Percentiles rank a stretch among this genome's conserved stretches.
Evolutionary conservation across 2,797 vertebrate genomes (phyloP).

Genomic region (Mionectes olivaceus): DNA sequence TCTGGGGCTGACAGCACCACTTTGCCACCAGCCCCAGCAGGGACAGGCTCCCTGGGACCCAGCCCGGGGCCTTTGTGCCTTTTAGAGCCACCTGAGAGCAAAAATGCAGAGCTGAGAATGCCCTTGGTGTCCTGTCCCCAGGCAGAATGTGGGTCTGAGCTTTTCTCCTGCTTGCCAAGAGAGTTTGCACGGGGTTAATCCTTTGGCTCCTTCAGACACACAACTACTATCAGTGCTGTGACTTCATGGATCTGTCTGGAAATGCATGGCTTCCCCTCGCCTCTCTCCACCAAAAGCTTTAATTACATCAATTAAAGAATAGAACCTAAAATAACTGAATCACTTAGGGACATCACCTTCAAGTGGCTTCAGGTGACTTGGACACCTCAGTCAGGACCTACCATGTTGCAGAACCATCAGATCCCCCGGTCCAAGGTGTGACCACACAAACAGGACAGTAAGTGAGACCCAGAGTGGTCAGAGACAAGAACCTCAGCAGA

Average conservation of each 20-base stretch:
- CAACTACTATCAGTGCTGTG: background rate
- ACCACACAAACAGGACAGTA: background rate
- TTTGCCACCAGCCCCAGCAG: background rate
- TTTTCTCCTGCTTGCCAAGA: background rate
- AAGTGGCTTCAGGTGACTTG: background rate
- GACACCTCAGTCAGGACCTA: background rate
- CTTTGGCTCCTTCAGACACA: background rate
- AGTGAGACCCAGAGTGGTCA: background rate
- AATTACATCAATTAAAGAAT: background rate
- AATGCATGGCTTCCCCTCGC: background rate
- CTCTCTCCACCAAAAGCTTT: background rate
- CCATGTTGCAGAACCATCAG: background rate
- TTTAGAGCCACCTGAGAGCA: background rate
- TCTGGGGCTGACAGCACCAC: background rate
- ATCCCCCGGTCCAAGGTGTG: background rate
- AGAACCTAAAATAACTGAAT: background rate
- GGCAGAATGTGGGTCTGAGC: background rate
- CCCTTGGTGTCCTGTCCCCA: background rate
- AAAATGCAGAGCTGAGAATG: background rate
- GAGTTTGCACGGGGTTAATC: rapidly evolving
- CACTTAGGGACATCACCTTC: background rate
- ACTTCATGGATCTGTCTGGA: background rate
- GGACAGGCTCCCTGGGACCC: background rate
- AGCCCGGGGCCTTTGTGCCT: background rate
- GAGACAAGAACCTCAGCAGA: background rate